Percentiles rank a stretch among this genome's conserved stretches.
Conservation (phyloP, 1,140 invertebrate genomes). For the Atta texana region DNA sequence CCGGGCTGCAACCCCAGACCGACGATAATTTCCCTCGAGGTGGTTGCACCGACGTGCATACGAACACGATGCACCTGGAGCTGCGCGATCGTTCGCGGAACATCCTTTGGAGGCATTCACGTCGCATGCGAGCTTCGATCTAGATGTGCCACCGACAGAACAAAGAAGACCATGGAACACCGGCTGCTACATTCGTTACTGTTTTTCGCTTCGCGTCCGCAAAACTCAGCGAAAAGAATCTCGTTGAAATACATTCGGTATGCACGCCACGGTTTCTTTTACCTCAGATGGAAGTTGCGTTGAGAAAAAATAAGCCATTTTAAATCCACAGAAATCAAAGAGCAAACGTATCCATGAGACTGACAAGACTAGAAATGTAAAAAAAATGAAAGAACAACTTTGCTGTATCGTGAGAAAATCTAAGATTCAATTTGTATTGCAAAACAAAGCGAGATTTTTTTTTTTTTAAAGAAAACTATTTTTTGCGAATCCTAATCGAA, state of each 20-base stretch:
- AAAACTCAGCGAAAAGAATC: constrained; percentile 24
- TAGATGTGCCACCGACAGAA: constrained; percentile 11
- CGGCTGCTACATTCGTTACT: constrained; percentile 1
- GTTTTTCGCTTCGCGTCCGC: background rate
- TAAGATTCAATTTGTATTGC: background rate
- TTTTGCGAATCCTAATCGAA: background rate
- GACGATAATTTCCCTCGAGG: constrained; percentile 31
- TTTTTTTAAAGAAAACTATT: constrained; percentile 1
- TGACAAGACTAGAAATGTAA: background rate
- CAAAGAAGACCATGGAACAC: constrained; percentile 18
- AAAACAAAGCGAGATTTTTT: background rate
- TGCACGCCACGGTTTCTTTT: constrained; percentile 34
- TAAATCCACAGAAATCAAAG: constrained; percentile 21
- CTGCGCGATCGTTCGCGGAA: constrained; percentile 11
- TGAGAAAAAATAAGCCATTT: background rate
- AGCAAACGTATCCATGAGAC: background rate
- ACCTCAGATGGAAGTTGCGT: background rate
- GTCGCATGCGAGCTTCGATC: constrained; percentile 47
- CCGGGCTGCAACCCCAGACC: constrained; percentile 66
- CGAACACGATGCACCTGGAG: constrained; percentile 23
- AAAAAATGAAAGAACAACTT: background rate
- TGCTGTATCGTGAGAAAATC: background rate
- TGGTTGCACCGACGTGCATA: constrained; percentile 47
- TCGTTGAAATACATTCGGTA: constrained; percentile 31
- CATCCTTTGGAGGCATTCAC: constrained; percentile 41